Evolutionary conservation across 2,888 invertebrate genomes (phyloP).

Genomic region (Agrochola lota): DNA sequence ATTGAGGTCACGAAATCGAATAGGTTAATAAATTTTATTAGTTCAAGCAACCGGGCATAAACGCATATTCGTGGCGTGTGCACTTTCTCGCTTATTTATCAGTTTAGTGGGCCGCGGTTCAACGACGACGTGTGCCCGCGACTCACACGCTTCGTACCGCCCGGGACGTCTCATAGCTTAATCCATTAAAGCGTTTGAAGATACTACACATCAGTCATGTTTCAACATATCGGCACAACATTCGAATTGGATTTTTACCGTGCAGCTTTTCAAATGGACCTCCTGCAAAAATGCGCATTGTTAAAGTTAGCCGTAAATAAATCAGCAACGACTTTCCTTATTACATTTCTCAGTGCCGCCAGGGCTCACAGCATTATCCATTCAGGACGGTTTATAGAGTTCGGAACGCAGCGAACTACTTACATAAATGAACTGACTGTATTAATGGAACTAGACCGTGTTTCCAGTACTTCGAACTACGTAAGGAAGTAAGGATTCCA

Average conservation of each 20-base stretch:
- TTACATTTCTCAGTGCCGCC: constrained; percentile 40
- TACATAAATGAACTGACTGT: constrained; percentile 62
- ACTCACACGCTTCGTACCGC: constrained; percentile 68
- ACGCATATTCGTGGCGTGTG: constrained; percentile 62
- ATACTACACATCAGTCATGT: constrained; percentile 57
- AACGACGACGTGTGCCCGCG: constrained; percentile 62
- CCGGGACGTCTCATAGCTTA: constrained; percentile 71
- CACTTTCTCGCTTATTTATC: constrained; percentile 86
- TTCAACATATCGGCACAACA: background rate
- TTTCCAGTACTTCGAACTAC: constrained; percentile 39
- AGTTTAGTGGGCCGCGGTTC: constrained; percentile 84
- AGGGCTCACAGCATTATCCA: constrained; percentile 42
- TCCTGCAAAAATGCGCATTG: constrained; percentile 32
- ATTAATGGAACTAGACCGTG: constrained; percentile 54
- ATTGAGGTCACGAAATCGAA: constrained; percentile 71
- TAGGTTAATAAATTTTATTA: constrained; percentile 71
- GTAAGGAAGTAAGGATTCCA: constrained; percentile 26
- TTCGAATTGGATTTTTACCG: background rate
- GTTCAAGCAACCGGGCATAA: constrained; percentile 70
- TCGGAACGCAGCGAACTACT: constrained; percentile 55
- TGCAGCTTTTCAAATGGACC: constrained; percentile 1
- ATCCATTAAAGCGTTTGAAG: constrained; percentile 75
- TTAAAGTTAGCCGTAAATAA: constrained; percentile 47
- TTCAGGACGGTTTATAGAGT: constrained; percentile 59
- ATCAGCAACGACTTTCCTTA: constrained; percentile 48